phyloP scores from a whole-genome alignment of 2,888 invertebrate species.

The Nomada fabriciana region DNA sequence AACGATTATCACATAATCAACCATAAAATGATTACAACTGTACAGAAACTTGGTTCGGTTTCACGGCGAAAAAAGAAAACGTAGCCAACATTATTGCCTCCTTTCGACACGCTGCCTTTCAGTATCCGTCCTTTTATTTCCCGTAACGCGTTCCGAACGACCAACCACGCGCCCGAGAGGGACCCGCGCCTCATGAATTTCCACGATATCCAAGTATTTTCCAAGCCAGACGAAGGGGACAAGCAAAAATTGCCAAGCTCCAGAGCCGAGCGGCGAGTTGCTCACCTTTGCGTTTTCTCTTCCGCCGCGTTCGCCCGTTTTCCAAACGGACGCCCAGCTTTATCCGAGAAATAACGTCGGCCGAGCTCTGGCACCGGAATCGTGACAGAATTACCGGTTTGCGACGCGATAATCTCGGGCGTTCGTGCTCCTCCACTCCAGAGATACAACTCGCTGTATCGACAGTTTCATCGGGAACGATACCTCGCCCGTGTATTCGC shows the following conservation, averaged over 20 bases:
- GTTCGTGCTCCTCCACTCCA: neutral
- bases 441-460: neutral
- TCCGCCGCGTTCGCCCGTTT: neutral
- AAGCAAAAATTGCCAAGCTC: conserved; percentile 14
- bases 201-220: conserved; percentile 6
- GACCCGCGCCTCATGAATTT: conserved; percentile 1
- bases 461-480: conserved; percentile 4
- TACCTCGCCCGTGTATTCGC: neutral
- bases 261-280: neutral
- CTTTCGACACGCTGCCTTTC: neutral
- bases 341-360: neutral
- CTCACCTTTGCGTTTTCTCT: neutral
- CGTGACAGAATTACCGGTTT: conserved; percentile 18
- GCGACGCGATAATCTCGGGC: neutral
- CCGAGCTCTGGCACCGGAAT: neutral
- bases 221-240: neutral
- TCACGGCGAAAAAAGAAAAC: conserved; percentile 4
- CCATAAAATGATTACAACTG: conserved; percentile 31
- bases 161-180: conserved; percentile 18
- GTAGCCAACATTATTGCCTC: neutral
- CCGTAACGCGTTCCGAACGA: neutral
- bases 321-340: neutral
- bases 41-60: conserved; percentile 30
- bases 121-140: neutral
- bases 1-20: conserved; percentile 19